Percentiles rank a stretch among this genome's conserved stretches.
phyloP scores from a whole-genome alignment of 2,797 vertebrate genomes.

The Melanogrammus aeglefinus region DNA sequence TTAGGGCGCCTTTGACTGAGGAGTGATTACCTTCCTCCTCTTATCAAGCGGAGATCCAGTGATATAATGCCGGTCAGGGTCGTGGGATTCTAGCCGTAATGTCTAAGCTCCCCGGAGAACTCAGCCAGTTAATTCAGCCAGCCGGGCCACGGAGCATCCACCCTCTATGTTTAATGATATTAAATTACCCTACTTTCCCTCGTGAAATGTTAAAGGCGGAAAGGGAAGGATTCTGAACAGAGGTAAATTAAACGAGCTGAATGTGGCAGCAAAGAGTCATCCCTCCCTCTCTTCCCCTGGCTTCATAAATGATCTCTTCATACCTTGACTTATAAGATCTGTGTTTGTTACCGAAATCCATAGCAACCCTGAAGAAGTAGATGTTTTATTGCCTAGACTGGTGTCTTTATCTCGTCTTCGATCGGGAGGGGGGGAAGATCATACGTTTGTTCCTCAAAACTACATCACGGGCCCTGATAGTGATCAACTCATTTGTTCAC shows the following conservation, averaged over 20 bases:
- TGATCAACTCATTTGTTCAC: constrained; percentile 67
- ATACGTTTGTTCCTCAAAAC: constrained; percentile 53
- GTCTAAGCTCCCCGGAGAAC: constrained; percentile 53
- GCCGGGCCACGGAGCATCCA: constrained; percentile 47
- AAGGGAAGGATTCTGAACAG: constrained; percentile 51
- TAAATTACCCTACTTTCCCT: constrained; percentile 74
- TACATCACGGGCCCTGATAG: constrained; percentile 55
- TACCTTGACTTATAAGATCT: constrained; percentile 35
- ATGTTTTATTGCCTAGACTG: constrained; percentile 28
- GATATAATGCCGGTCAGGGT: constrained; percentile 61
- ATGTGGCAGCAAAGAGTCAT: constrained; percentile 24
- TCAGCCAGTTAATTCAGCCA: constrained; percentile 60
- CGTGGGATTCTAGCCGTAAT: constrained; percentile 52
- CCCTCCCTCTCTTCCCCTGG: constrained; percentile 18
- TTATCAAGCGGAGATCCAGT: constrained; percentile 52
- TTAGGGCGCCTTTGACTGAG: constrained; percentile 57
- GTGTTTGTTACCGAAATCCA: constrained; percentile 34
- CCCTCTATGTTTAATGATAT: constrained; percentile 75
- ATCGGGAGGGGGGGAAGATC: constrained; percentile 32
- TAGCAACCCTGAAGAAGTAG: constrained; percentile 31
- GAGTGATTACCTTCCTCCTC: constrained; percentile 51
- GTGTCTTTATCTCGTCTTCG: constrained; percentile 3
- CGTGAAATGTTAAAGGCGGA: constrained; percentile 68
- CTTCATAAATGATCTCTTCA: constrained; percentile 43
- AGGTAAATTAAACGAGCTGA: constrained; percentile 52